Evolutionary conservation across 2,797 vertebrate genomes (phyloP), one percentile per base, ranked within the genome.

Genomic region (Aldrovandia affinis): DNA sequence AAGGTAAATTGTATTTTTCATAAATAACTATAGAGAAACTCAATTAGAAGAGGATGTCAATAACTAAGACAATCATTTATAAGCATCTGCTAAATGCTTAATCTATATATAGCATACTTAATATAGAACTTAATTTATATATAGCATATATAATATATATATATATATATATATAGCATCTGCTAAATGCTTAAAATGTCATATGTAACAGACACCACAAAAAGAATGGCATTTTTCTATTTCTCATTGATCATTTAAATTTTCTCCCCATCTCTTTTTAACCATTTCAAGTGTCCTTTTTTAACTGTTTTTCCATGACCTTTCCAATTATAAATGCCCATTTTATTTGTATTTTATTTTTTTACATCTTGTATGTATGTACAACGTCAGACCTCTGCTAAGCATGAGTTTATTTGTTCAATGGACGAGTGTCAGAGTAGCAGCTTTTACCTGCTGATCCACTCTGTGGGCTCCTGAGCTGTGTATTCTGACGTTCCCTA

Each of bases 371-470:
- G 15, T 77, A 22, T 77, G 39, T 50, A 3, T 30, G 55, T 52
- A 59, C 36, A 22, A 52, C 14, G 22, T 14, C 25, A 7, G 52
- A 18, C 44, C 54, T 78, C 68, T 25, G 52, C 36, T 14, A n/a
- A n/a, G 18, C 39, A 42, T 78, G 73, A 52, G 25, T 0, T 47
- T 77, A 14, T 25, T 39, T 77, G 68, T 22, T 36, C 33, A 70
- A 6, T 20, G 4, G 42, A 78, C 12, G 82, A 44, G 36, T 42
- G 42, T 50, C 10, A 44, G 73, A 44, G 15, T 28, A 5, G 42
- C 7, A 83, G 42, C 75, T 36, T 78, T 78, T 78, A 78, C 42
- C 52, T 78, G 75, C 55, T 78, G 73, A 52, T 65, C 44, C 75
- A 52, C 39, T 83, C 39, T 2, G 25, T 28, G 52, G 39, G 54